Percentiles rank a stretch among this genome's conserved stretches.
Evolutionary conservation across 2,888 invertebrate species (phyloP).

Genomic region (Anthophora plumipes): DNA sequence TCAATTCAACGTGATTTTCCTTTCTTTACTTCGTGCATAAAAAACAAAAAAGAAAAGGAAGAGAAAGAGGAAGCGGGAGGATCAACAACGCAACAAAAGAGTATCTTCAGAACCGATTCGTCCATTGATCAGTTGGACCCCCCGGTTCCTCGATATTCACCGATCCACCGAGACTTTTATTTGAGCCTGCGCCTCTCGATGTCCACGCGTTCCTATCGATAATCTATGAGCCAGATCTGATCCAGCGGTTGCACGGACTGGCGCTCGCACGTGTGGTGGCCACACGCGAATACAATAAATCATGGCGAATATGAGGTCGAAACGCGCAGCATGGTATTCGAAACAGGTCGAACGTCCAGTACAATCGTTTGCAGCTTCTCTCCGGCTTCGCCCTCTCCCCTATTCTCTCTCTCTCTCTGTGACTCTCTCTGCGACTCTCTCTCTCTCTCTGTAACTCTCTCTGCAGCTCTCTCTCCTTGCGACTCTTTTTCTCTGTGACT

Average conservation of each 20-base stretch:
- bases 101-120: slow-evolving; percentile 57
- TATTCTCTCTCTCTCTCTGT: neutral
- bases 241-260: slow-evolving; percentile 61
- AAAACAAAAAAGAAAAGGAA: neutral
- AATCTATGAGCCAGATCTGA: slow-evolving; percentile 67
- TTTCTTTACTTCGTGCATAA: slow-evolving; percentile 14
- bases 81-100: neutral
- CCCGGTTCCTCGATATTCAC: slow-evolving; percentile 10
- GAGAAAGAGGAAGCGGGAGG: too few relatives aligned
- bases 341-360: slow-evolving; percentile 74
- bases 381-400: slow-evolving; percentile 26
- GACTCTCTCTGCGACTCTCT: too few relatives aligned
- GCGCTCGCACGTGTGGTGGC: slow-evolving; percentile 65
- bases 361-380: slow-evolving; percentile 72
- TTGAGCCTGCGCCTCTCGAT: slow-evolving; percentile 32
- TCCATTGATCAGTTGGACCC: slow-evolving; percentile 12
- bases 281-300: slow-evolving; percentile 73
- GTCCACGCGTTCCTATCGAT: slow-evolving; percentile 47
- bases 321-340: slow-evolving; percentile 67
- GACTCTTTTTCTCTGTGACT: neutral
- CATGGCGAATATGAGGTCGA: slow-evolving; percentile 72
- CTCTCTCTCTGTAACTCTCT: neutral
- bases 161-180: slow-evolving; percentile 35
- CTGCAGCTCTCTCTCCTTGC: too few relatives aligned
- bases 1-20: slow-evolving; percentile 56